phyloP scores from a whole-genome alignment of 2,797 vertebrate genomes.

The Siniperca obscura region DNA sequence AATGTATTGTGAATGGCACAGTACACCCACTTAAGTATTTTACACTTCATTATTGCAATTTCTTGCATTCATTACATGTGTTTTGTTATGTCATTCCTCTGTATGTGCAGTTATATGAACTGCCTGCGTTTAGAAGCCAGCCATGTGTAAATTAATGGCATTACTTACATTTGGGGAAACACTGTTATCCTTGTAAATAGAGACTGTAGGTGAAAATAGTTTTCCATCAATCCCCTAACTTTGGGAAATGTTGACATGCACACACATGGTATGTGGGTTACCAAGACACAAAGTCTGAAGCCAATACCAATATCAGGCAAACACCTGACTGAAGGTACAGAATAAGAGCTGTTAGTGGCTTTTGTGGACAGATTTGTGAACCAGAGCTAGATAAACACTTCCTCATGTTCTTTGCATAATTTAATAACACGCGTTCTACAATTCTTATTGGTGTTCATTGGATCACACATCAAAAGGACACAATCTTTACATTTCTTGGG shows the following conservation, averaged over 20 bases:
- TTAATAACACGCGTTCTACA: background rate
- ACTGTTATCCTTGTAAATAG: constrained; percentile 63
- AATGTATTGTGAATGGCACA: background rate
- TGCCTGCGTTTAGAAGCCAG: constrained; percentile 10
- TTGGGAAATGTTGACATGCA: constrained; percentile 79
- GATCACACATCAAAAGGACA: background rate
- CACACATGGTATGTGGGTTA: constrained; percentile 78
- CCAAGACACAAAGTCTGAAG: constrained; percentile 56
- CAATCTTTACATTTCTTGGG: background rate
- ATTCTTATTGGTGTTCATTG: background rate
- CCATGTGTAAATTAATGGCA: constrained; percentile 20
- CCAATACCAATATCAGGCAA: constrained; percentile 35
- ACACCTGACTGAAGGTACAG: constrained; percentile 41
- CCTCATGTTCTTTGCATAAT: background rate
- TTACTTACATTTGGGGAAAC: constrained; percentile 34
- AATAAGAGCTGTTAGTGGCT: constrained; percentile 8
- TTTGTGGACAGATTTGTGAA: constrained; percentile 29
- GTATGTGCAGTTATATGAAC: background rate
- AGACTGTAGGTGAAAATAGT: constrained; percentile 66
- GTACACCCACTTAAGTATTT: background rate
- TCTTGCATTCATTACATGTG: background rate
- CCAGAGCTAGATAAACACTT: constrained; percentile 11
- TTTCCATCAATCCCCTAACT: constrained; percentile 56
- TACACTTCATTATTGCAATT: background rate
- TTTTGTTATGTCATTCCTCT: background rate